Evolutionary conservation across 2,797 vertebrate species (phyloP).

Genomic region (Sebastes matsubarae): DNA sequence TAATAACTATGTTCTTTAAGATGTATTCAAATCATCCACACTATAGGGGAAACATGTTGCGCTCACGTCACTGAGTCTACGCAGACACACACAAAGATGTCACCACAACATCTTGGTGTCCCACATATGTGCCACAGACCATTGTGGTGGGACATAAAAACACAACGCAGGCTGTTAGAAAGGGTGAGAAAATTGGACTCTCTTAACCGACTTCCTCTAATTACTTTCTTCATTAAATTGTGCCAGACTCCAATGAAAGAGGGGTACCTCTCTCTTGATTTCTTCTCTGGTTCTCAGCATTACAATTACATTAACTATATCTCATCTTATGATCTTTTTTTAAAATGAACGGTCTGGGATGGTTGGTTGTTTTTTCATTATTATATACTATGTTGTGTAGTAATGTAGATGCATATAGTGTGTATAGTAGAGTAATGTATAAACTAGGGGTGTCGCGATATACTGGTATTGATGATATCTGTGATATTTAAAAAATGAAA

Average conservation of each 20-base stretch:
- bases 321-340: neutral
- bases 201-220: slow-evolving; percentile 32
- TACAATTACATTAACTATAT: neutral
- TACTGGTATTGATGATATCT: no score
- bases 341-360: neutral
- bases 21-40: neutral
- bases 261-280: neutral
- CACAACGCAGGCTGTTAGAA: slow-evolving; percentile 35
- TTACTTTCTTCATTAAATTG: slow-evolving; percentile 45
- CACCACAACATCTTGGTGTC: slow-evolving; percentile 24
- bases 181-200: slow-evolving; percentile 45
- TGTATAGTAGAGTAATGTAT: neutral
- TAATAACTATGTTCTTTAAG: neutral
- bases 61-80: slow-evolving; percentile 5
- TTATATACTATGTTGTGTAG: neutral
- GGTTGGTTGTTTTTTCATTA: neutral
- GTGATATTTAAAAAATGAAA: no score
- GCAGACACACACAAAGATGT: slow-evolving; percentile 23
- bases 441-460: no score
- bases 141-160: slow-evolving; percentile 51
- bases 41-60: neutral
- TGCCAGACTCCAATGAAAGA: slow-evolving; percentile 25
- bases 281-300: neutral
- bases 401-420: neutral
- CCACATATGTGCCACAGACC: slow-evolving; percentile 38